phyloP scores from a whole-genome alignment of 2,113 vertebrate species.

The Crotalus tigris region DNA sequence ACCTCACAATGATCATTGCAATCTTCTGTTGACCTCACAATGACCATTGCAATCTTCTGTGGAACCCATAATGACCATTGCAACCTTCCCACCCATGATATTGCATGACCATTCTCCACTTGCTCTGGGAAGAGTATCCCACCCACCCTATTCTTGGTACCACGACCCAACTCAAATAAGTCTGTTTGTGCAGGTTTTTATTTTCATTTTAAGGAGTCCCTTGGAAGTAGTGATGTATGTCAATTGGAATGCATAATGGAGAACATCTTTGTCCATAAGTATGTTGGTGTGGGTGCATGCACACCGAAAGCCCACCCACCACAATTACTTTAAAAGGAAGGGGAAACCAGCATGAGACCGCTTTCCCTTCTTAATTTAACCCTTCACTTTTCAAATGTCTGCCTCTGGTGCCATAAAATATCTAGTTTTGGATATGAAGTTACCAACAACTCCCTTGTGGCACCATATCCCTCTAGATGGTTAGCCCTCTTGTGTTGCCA shows the following conservation, averaged over 20 bases:
- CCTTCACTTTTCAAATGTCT: not conserved
- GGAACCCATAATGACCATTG: too few species aligned
- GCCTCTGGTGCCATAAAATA: rapidly evolving
- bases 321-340: not conserved
- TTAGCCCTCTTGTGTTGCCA: slow-evolving; percentile 20
- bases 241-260: rapidly evolving
- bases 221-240: rapidly evolving
- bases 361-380: not conserved
- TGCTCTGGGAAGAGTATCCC: not conserved
- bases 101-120: not conserved
- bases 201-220: not conserved
- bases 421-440: not conserved
- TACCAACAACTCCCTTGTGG: slow-evolving; percentile 21
- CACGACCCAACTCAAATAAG: not conserved
- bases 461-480: slow-evolving; percentile 17
- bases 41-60: too few species aligned
- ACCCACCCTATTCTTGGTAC: not conserved
- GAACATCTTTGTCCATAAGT: rapidly evolving
- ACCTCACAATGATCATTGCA: too few species aligned
- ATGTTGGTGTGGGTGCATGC: not conserved
- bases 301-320: not conserved
- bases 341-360: not conserved
- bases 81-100: too few species aligned
- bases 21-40: too few species aligned
- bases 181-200: not conserved